A percentile compares a stretch with the other conserved stretches of the same genome.
phyloP scores from a whole-genome alignment of 2,888 invertebrate genomes.

The Nymphalis polychloros region DNA sequence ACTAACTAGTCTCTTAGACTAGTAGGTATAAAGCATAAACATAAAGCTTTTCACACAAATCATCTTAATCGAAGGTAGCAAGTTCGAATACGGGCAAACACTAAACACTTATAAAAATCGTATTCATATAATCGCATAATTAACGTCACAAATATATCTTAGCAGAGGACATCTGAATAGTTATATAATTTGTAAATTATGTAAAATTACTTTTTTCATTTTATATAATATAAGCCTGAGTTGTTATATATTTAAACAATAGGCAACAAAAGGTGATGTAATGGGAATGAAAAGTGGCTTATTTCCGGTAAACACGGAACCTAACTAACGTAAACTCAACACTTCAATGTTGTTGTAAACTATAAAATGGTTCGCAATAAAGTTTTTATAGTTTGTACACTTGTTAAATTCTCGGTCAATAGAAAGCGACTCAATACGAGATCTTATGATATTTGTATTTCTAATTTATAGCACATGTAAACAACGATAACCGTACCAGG shows the following conservation, averaged over 20 bases:
- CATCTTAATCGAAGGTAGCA: too few relatives aligned
- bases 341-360: constrained; percentile 12
- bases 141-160: too few relatives aligned
- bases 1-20: too few relatives aligned
- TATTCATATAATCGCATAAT: too few relatives aligned
- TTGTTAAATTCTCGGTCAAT: background rate
- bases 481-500: background rate
- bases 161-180: too few relatives aligned
- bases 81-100: too few relatives aligned
- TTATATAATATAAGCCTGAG: too few relatives aligned
- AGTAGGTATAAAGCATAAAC: too few relatives aligned
- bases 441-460: background rate
- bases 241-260: background rate
- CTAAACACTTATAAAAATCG: too few relatives aligned
- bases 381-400: constrained; percentile 15
- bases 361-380: constrained; percentile 18
- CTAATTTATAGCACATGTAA: background rate
- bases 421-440: background rate
- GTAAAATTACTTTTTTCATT: too few relatives aligned
- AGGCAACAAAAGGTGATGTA: background rate
- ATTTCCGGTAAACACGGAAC: constrained; percentile 4
- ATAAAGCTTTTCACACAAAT: too few relatives aligned
- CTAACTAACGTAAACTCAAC: constrained; percentile 1
- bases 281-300: background rate
- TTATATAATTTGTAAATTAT: too few relatives aligned